Evolutionary conservation across 1,140 invertebrate genomes (phyloP), one percentile per base, ranked within the genome.

Genomic region (Hermatobates lingyangjiaoensis): DNA sequence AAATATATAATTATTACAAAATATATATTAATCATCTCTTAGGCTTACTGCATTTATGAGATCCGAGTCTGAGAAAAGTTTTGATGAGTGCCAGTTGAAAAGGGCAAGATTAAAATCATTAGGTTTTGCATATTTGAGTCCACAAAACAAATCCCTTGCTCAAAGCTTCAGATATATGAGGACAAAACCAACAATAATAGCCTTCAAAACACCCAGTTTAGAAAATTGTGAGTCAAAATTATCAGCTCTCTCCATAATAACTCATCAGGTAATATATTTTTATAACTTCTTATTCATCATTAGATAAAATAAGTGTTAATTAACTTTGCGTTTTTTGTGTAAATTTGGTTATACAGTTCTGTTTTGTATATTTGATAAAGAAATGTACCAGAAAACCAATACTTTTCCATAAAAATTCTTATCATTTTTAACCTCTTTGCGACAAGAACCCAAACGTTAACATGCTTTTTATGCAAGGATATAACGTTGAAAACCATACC

Each of bases 151-250:
- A 59, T 77, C 76, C 15, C 63, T 86, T 46, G 83, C 81, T 1
- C 81, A 86, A 59, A 83, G 80, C 61, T 86, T 86, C 63, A 71
- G 83, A 21, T 88, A 88, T 60, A 87, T 89, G 83, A 67, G 86
- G 30, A 81, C 77, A 45, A 89, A 88, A 61, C 86, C 86, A 1
- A 84, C 83, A 0, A 84, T 89, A 42, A 86, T 89, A 34, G 81
- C 83, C 1, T 84, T 87, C 57, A 82, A 84, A 64, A 63, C 61
- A 10, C 62, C 60, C 2, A 81, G 77, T 65, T 57, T 81, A 39
- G 81, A 83, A 58, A 75, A 76, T 55, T 75, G 71, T 45, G 74
- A 83, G 40, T 58, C 59, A 12, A 61, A 60, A 56, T 49, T 60
- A 12, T 58, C 60, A 18, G 61, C 61, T 14, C 34, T 60, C 12